phyloP scores from a whole-genome alignment of 1,140 invertebrate genomes.

The Lepidurus arcticus region DNA sequence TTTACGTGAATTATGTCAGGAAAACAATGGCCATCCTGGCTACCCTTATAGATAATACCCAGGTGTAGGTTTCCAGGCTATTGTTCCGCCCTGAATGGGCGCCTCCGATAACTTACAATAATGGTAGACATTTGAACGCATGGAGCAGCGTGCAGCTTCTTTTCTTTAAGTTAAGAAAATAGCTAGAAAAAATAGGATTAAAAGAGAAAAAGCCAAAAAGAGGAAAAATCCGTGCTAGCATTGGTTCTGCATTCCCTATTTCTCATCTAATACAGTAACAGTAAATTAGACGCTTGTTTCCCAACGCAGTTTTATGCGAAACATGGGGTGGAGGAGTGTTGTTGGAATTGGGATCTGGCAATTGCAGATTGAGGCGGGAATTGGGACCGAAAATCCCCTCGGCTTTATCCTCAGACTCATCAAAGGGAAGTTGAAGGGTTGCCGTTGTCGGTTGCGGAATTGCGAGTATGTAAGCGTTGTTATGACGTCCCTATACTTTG shows the following conservation, averaged over 20 bases:
- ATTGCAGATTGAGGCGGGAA: neutral
- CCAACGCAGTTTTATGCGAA: neutral
- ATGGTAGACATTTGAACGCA: neutral
- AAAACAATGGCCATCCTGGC: neutral
- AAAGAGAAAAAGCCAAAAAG: neutral
- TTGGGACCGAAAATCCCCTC: neutral
- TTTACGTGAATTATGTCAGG: conserved; percentile 11
- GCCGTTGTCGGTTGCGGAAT: neutral
- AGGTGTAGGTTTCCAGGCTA: neutral
- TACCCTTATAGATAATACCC: neutral
- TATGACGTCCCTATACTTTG: neutral
- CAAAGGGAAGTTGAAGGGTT: neutral
- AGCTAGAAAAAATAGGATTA: neutral
- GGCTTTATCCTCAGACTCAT: too few relatives aligned
- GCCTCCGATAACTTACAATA: neutral
- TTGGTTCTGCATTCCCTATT: neutral
- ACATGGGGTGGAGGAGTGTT: neutral
- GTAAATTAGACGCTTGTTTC: neutral
- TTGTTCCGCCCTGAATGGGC: neutral
- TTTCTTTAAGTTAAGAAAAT: too few relatives aligned
- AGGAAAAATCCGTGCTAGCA: neutral
- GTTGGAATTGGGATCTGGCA: neutral
- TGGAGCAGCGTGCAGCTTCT: neutral
- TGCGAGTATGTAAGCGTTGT: neutral
- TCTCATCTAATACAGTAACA: neutral